These are phyloP conservation scores for Poeciliopsis infans DNA, from an alignment of 2,797 vertebrate genomes.

Conservation along the genomic window DNA sequence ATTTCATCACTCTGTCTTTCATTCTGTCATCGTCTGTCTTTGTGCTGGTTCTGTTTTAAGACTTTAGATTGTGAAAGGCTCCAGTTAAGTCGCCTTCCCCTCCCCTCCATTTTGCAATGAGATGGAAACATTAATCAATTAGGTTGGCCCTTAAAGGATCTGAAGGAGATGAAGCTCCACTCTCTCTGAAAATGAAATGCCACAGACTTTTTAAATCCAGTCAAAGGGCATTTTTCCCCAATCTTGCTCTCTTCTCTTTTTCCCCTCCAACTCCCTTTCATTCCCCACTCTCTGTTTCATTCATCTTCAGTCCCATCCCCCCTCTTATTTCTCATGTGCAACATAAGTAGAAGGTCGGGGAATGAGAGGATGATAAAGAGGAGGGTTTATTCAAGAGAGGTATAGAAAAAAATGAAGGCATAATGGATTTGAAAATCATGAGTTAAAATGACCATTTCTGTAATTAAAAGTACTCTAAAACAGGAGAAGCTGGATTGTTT, in stretches of 20 bases:
- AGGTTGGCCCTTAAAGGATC: constrained; percentile 80
- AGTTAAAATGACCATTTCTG: constrained; percentile 38
- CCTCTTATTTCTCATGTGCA: constrained; percentile 75
- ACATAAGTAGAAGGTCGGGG: constrained; percentile 72
- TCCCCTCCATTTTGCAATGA: constrained; percentile 64
- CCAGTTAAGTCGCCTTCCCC: constrained; percentile 64
- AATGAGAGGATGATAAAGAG: constrained; percentile 74
- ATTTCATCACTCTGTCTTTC: constrained; percentile 67
- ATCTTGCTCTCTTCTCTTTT: constrained; percentile 66
- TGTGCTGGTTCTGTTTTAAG: constrained; percentile 67
- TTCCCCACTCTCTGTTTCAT: constrained; percentile 72
- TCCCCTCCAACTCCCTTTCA: constrained; percentile 60
- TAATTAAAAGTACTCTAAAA: background rate
- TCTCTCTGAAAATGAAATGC: constrained; percentile 81
- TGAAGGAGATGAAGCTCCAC: constrained; percentile 78
- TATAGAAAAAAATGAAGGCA: constrained; percentile 55
- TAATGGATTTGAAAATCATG: constrained; percentile 49
- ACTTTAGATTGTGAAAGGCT: constrained; percentile 70
- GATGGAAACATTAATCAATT: constrained; percentile 84
- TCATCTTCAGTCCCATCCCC: constrained; percentile 74
- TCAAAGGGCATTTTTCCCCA: constrained; percentile 77
- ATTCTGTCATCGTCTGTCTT: constrained; percentile 71
- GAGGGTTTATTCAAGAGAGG: constrained; percentile 69
- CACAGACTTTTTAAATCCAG: constrained; percentile 79
- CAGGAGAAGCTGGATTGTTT: constrained; percentile 14